These are phyloP conservation scores for Himalopsyche phryganea DNA, from an alignment of 1,140 invertebrate species.

Conservation along the genomic window DNA sequence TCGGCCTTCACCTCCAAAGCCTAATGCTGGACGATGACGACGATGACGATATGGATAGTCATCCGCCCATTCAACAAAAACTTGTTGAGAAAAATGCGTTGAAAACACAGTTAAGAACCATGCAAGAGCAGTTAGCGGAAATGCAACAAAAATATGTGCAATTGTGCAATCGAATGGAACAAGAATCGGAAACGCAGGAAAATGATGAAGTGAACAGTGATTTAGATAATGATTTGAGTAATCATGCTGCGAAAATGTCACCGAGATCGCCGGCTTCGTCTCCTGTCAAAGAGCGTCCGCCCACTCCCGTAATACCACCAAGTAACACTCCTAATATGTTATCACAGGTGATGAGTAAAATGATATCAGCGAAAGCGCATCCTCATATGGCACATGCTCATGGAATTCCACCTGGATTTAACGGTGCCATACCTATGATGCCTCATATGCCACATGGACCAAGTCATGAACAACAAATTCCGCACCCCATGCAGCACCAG, in stretches of 20 bases:
- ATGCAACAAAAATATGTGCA: slow-evolving; percentile 90
- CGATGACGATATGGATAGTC: slow-evolving; percentile 70
- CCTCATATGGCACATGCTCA: slow-evolving; percentile 52
- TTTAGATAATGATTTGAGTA: slow-evolving; percentile 52
- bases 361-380: slow-evolving; percentile 64
- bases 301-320: slow-evolving; percentile 48
- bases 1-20: slow-evolving; percentile 46
- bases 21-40: slow-evolving; percentile 62
- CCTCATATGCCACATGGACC: slow-evolving; percentile 54
- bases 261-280: slow-evolving; percentile 60
- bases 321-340: slow-evolving; percentile 57
- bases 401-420: slow-evolving; percentile 53
- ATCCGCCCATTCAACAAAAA: slow-evolving; percentile 74
- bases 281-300: slow-evolving; percentile 55
- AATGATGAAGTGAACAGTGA: slow-evolving; percentile 70
- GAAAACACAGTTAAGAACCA: slow-evolving; percentile 77
- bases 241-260: slow-evolving; percentile 47
- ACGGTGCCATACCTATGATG: slow-evolving; percentile 53
- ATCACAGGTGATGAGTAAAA: slow-evolving; percentile 67
- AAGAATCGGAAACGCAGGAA: slow-evolving; percentile 69
- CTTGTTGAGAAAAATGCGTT: slow-evolving; percentile 79
- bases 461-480: slow-evolving; percentile 45
- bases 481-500: slow-evolving; percentile 38
- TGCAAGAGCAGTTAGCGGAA: slow-evolving; percentile 84
- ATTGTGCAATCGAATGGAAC: slow-evolving; percentile 79